phyloP scores from a whole-genome alignment of 2,113 vertebrate species.

The Phoxinus phoxinus region DNA sequence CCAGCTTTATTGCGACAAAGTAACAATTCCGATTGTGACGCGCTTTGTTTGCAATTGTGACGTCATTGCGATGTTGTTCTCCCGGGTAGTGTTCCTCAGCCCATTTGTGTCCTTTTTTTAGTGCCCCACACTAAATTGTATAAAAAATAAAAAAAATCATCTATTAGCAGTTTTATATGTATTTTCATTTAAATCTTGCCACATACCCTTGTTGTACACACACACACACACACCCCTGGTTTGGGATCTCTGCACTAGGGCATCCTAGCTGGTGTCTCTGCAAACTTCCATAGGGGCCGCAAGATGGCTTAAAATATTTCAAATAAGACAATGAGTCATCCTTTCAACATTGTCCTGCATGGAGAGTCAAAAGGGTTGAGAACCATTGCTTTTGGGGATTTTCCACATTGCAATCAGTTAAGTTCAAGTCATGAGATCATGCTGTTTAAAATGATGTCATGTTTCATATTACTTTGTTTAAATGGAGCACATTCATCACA shows the following conservation, averaged over 20 bases:
- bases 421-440: background rate
- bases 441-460: background rate
- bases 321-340: background rate
- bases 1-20: constrained; percentile 2
- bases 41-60: constrained; percentile 10
- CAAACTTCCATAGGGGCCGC: background rate
- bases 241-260: background rate
- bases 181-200: no score
- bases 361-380: background rate
- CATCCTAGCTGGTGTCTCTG: background rate
- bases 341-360: background rate
- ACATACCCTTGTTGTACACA: background rate
- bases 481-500: background rate
- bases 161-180: background rate
- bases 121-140: background rate
- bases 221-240: background rate
- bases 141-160: accelerated
- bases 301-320: background rate
- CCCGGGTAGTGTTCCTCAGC: background rate
- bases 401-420: background rate
- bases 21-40: constrained; percentile 19
- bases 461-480: background rate
- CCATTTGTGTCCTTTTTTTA: background rate
- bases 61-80: constrained; percentile 21
- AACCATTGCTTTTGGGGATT: background rate